Evolutionary conservation across 2,113 vertebrate genomes (phyloP), one percentile per base, ranked within the genome.

Genomic region (Alectura lathami): DNA sequence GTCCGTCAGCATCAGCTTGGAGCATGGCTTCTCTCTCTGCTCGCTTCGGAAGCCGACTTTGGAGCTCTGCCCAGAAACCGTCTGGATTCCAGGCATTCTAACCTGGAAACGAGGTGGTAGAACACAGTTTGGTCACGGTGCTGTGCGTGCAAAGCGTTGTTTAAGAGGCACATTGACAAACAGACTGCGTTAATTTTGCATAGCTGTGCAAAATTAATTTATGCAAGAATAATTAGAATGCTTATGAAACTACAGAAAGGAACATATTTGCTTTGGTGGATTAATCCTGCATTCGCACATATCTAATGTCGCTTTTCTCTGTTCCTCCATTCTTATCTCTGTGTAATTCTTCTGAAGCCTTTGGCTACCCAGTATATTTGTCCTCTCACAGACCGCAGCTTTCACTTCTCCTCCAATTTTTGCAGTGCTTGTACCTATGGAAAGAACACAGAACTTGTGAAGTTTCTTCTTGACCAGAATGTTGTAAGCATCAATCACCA

Each of bases 401-500:
- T 45, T 93, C 54, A 66, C 73, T 70, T 48, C 36, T 77, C 63
- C 30, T 67, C 59, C 70, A n/a, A 15, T 77, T 47, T 89, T 88
- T 96, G 15, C 96, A 99, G 99, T 72, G 99, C 99, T 23, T 99
- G 99, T 93, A 99, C 99, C 27, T 99, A 98, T 47, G 99, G 99
- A 11, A 99, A 98, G 97, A 98, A 97, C 95, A 94, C 99, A 83
- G 99, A 99, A 47, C 98, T 99, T 95, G 98, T 99, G 17, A 99
- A 99, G 96, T 99, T 99, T 95, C 98, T 99, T 92, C 98, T 99
- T 83, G 98, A 98, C 92, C 99, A 99, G 91, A 99, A 99, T 40
- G 95, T 98, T 27, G 93, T 99, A 83, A 99, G 97, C 95, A 98
- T 99, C 94, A 99, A 99, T 82, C 98, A 99, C 45, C 99, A 99